phyloP scores from a whole-genome alignment of 2,888 invertebrate species.

The Nebria salina region DNA sequence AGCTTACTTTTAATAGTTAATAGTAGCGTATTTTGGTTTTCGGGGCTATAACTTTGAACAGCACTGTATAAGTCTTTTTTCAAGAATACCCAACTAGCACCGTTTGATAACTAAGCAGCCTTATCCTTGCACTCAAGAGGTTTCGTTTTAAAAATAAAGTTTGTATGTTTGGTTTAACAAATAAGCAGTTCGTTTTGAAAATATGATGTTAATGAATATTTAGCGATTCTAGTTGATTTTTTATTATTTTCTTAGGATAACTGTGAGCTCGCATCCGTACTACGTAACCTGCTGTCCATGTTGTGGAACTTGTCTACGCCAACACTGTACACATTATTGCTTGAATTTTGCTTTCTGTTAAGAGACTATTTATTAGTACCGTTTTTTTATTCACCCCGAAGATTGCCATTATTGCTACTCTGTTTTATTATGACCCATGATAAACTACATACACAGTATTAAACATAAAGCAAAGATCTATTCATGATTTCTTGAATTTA shows the following conservation, averaged over 20 bases:
- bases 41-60: not conserved
- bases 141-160: not conserved
- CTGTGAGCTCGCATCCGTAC: constrained; percentile 49
- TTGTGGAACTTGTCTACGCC: constrained; percentile 60
- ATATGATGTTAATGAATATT: not conserved
- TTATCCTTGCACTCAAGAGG: too few relatives aligned
- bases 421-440: constrained; percentile 60
- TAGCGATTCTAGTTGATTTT: constrained; percentile 10
- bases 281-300: constrained; percentile 59
- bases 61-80: too few relatives aligned
- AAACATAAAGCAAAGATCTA: not conserved
- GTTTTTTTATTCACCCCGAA: constrained; percentile 57
- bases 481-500: too few relatives aligned
- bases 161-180: not conserved
- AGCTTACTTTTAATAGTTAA: not conserved
- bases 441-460: constrained; percentile 56
- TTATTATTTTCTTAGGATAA: constrained; percentile 35
- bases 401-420: constrained; percentile 58
- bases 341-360: constrained; percentile 59
- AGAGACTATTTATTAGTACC: constrained; percentile 60
- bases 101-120: too few relatives aligned
- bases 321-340: constrained; percentile 57
- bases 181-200: not conserved
- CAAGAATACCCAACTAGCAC: too few relatives aligned
- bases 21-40: not conserved